Base-by-base conservation (phyloP, 1,140 invertebrate genomes). In the Lepidostoma basale region DNA sequence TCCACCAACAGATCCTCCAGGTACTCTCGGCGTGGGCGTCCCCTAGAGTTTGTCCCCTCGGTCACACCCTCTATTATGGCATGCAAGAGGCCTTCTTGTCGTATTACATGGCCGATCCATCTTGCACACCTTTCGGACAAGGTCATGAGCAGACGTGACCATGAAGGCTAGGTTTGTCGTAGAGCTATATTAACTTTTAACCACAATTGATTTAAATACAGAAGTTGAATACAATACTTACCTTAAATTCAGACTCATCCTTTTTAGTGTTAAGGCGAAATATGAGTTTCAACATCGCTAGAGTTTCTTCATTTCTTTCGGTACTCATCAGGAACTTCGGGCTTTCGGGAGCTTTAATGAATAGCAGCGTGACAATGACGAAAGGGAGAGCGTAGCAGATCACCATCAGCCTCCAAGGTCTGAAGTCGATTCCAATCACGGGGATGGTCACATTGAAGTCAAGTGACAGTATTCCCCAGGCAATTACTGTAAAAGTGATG, bases 321-420 rank as follows among this genome's bases (percentile, higher is more conserved):
- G 87, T 84, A 0, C 87, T 83, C 3, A 92, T 76, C 9, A 90
- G 78, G 76, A 88, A 94, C 74, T 92, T 92, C 0, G 93, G 92
- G 67, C 90, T 93, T 76, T 95, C 93, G 0, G 89, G 88, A 22
- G 85, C 78, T 8, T 81, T 77, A 3, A 86, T 81, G 0, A 86
- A 73, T 49, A 88, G 78, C 0, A 86, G 14, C 0, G 83, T 73
- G 0, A 84, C 83, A 3, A 85, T 49, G 18, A 89, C 69, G 26
- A 85, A 68, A 0, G 58, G 59, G 12, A 62, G 14, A 8, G 58
- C 67, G 44, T 52, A 68, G 16, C 39, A 44, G 14, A 62, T 26
- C 10, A 68, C 30, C 56, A 68, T 60, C 22, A 68, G 30, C 16
- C 67, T 36, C 67, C 67, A 68, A 14, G 67, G 67, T 39, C 52